phyloP scores from a whole-genome alignment of 2,113 vertebrate species.

The Rhagologus leucostigma region DNA sequence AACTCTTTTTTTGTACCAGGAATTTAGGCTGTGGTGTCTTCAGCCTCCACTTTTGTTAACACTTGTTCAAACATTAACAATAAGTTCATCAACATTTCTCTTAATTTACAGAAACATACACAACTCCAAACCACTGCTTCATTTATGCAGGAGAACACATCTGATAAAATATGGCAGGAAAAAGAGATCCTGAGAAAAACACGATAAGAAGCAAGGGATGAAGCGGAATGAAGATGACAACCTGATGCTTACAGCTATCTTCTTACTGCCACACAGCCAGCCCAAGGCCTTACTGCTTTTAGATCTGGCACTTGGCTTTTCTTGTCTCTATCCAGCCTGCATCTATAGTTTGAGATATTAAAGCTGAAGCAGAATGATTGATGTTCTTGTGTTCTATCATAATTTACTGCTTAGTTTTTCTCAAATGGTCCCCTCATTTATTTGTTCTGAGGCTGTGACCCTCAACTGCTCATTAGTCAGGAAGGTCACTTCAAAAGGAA shows the following conservation, averaged over 20 bases:
- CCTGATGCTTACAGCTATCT: background rate
- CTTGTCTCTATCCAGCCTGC: background rate
- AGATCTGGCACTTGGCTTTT: background rate
- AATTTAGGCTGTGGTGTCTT: background rate
- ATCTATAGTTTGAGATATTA: background rate
- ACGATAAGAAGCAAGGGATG: background rate
- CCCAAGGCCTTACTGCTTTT: background rate
- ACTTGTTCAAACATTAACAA: background rate
- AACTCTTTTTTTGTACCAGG: background rate
- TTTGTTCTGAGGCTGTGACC: slow-evolving; percentile 50
- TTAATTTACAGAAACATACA: background rate
- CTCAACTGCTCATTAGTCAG: slow-evolving; percentile 56
- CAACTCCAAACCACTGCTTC: background rate
- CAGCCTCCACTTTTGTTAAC: background rate
- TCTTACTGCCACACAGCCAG: background rate
- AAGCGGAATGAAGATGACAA: background rate
- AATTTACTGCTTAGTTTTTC: slow-evolving; percentile 33
- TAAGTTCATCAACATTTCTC: background rate
- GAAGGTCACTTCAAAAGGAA: slow-evolving; percentile 51
- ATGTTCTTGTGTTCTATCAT: slow-evolving; percentile 1
- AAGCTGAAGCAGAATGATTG: slow-evolving; percentile 4
- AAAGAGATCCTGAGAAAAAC: background rate
- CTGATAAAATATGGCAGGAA: background rate
- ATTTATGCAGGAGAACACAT: background rate
- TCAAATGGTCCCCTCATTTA: slow-evolving; percentile 52